Percentiles rank a stretch among this genome's conserved stretches.
Evolutionary conservation across 2,797 vertebrate species (phyloP).

Genomic region (Mormyrus proboscirostris): DNA sequence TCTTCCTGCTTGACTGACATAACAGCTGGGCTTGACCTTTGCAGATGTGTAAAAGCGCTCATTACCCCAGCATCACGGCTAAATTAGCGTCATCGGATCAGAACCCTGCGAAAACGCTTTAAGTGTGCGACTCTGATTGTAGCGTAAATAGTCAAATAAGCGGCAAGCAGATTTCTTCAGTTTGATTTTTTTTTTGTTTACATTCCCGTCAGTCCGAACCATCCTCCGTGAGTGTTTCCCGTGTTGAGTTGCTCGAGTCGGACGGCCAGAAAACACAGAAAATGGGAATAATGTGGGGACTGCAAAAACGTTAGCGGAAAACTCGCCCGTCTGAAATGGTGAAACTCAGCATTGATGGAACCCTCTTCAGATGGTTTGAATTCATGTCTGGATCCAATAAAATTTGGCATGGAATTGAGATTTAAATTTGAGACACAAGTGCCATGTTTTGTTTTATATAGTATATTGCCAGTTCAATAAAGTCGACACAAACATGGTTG

Average conservation of each 20-base stretch:
- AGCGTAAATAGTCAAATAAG: conserved; percentile 68
- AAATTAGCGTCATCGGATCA: conserved; percentile 49
- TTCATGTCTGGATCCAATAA: background rate
- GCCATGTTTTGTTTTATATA: background rate
- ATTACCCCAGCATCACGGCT: conserved; percentile 38
- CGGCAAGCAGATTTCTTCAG: conserved; percentile 50
- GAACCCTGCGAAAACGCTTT: conserved; percentile 48
- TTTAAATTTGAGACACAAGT: background rate
- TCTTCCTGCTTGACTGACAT: conserved; percentile 39
- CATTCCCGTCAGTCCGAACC: conserved; percentile 45
- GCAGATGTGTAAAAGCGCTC: conserved; percentile 28
- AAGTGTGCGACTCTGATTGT: conserved; percentile 42
- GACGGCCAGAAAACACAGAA: conserved; percentile 1
- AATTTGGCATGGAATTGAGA: background rate
- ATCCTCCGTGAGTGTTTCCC: conserved; percentile 23
- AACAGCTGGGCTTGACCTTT: conserved; percentile 45
- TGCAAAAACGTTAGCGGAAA: background rate
- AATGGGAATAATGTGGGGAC: conserved; percentile 17
- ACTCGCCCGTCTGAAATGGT: background rate
- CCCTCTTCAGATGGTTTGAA: background rate
- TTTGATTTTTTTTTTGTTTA: conserved; percentile 55
- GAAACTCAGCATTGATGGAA: background rate
- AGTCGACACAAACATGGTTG: background rate
- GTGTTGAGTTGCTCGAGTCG: conserved; percentile 25
- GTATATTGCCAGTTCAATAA: background rate